A percentile compares a stretch with the other conserved stretches of the same genome.
Evolutionary conservation across 1,140 invertebrate species (phyloP).

Genomic region (Rhopalosiphum maidis): DNA sequence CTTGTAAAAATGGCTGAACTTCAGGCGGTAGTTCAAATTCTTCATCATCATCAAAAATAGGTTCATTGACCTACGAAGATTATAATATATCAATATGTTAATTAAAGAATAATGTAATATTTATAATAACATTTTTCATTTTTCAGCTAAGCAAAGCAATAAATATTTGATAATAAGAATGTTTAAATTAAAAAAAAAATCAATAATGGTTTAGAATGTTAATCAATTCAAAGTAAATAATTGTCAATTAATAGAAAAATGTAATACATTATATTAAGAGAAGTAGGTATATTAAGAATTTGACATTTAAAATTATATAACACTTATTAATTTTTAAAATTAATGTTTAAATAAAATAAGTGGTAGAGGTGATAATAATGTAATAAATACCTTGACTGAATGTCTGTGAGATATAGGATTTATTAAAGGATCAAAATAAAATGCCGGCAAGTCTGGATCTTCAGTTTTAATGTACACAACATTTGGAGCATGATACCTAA

Average conservation of each 20-base stretch:
- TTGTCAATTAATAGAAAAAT: neutral
- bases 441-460: slow-evolving; percentile 99
- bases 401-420: slow-evolving; percentile 98
- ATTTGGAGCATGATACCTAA: slow-evolving; percentile 97
- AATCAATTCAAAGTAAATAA: neutral
- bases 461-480: slow-evolving; percentile 99
- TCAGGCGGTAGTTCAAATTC: slow-evolving; percentile 92
- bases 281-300: neutral
- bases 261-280: neutral
- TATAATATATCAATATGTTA: slow-evolving; percentile 54
- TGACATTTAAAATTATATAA: neutral
- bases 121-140: neutral
- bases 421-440: slow-evolving; percentile 99
- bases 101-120: neutral
- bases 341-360: neutral
- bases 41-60: slow-evolving; percentile 90
- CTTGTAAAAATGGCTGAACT: slow-evolving; percentile 90
- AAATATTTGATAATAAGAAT: neutral
- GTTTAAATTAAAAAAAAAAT: no score
- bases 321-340: neutral
- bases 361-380: neutral
- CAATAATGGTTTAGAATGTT: no score
- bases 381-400: slow-evolving; percentile 73
- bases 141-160: neutral
- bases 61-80: slow-evolving; percentile 74